These are phyloP conservation scores for Oncorhynchus masou DNA, from an alignment of 2,113 vertebrate species.

Conservation along the genomic window DNA sequence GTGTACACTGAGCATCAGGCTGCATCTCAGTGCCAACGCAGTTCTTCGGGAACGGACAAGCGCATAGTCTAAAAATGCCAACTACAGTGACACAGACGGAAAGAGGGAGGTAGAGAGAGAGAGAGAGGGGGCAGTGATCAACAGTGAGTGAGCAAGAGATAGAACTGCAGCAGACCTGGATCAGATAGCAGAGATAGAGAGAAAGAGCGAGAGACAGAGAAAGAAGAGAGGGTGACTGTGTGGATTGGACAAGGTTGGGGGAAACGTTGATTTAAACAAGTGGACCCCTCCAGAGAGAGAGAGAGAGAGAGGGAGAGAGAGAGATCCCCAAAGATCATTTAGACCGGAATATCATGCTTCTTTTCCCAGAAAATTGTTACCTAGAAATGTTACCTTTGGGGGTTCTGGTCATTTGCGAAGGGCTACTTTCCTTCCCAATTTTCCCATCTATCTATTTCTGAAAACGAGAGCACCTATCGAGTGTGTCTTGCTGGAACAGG, in stretches of 20 bases:
- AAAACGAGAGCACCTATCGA: no score
- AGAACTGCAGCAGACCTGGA: conserved; percentile 68
- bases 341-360: conserved; percentile 18
- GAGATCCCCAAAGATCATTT: not conserved
- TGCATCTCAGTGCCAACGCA: not conserved
- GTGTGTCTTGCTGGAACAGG: no score
- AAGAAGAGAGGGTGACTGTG: conserved; percentile 27
- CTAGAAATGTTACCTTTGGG: no score
- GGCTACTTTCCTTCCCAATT: conserved; percentile 1
- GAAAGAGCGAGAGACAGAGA: conserved; percentile 52
- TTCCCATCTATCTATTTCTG: no score
- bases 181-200: conserved; percentile 64
- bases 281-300: conserved; percentile 14
- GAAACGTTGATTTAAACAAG: conserved; percentile 36
- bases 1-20: no score
- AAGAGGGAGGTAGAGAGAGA: conserved; percentile 19
- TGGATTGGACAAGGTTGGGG: conserved; percentile 28
- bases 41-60: conserved; percentile 3
- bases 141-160: conserved; percentile 66
- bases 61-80: conserved; percentile 65
- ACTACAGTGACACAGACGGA: conserved; percentile 63
- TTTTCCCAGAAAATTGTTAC: conserved; percentile 15
- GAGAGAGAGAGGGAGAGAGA: no score
- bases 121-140: conserved; percentile 56
- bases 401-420: conserved; percentile 13